phyloP scores from a whole-genome alignment of 2,797 vertebrate species.

The Megaceryle alcyon region DNA sequence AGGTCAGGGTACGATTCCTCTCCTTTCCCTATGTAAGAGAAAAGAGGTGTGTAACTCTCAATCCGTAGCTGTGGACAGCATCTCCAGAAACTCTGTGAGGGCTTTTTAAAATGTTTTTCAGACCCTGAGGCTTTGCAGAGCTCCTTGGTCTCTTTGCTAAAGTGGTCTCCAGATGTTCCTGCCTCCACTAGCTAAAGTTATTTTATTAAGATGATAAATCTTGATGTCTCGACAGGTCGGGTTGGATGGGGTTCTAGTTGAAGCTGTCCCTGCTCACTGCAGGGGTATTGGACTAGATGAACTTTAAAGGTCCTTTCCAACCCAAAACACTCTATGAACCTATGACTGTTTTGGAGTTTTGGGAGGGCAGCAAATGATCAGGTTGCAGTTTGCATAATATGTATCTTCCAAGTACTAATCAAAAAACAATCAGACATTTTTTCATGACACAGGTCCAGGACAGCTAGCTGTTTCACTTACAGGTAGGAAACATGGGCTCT shows the following conservation, averaged over 20 bases:
- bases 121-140: background rate
- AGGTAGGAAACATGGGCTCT: background rate
- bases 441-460: background rate
- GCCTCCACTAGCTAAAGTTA: background rate
- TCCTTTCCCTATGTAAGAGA: slow-evolving; percentile 86
- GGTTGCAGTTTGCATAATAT: background rate
- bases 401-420: background rate
- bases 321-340: background rate
- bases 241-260: background rate
- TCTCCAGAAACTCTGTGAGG: background rate
- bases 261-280: background rate
- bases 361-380: background rate
- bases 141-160: background rate
- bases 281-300: background rate
- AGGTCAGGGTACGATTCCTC: slow-evolving; percentile 94
- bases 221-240: background rate
- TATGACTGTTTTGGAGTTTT: background rate
- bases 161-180: background rate
- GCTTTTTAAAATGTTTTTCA: background rate
- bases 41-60: background rate
- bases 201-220: background rate
- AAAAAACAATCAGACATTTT: background rate
- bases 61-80: background rate
- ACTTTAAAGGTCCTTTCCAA: background rate
- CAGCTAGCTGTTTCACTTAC: background rate